Conservation (phyloP, 2,113 vertebrate genomes). For the Chitala chitala region DNA sequence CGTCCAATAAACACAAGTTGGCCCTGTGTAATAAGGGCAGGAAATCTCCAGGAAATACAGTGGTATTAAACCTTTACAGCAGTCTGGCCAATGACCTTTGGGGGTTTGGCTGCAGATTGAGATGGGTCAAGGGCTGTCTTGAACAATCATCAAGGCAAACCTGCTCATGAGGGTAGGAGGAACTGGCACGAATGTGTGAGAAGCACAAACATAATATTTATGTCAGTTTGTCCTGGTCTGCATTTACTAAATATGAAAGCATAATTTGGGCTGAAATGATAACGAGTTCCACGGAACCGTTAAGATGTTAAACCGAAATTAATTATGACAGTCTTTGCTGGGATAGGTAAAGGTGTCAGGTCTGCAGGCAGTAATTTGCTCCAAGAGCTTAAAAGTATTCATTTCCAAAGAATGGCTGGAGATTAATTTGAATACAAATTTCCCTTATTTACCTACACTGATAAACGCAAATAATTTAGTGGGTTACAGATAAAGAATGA, state of each 20-base stretch:
- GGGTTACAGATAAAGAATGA: background rate
- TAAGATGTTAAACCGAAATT: no score
- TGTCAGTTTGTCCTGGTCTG: no score
- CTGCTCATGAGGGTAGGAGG: no score
- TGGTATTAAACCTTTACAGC: background rate
- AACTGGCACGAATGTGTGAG: no score
- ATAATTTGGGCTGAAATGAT: no score
- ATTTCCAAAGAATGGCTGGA: constrained; percentile 5
- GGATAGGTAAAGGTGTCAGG: background rate
- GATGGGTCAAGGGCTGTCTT: no score
- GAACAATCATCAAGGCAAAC: no score
- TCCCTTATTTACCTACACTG: no score
- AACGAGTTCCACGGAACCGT: no score
- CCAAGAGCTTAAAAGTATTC: background rate
- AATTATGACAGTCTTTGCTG: no score
- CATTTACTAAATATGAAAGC: no score
- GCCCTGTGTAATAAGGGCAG: background rate
- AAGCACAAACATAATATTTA: no score
- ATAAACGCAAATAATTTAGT: constrained; percentile 10
- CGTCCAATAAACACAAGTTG: background rate
- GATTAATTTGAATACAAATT: constrained; percentile 9
- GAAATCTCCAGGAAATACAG: background rate
- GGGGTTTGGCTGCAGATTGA: background rate
- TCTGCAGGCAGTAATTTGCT: background rate
- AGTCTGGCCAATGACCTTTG: background rate